Evolutionary conservation across 2,888 invertebrate genomes (phyloP), one percentile per base, ranked within the genome.

Genomic region (Steinernema hermaphroditum): DNA sequence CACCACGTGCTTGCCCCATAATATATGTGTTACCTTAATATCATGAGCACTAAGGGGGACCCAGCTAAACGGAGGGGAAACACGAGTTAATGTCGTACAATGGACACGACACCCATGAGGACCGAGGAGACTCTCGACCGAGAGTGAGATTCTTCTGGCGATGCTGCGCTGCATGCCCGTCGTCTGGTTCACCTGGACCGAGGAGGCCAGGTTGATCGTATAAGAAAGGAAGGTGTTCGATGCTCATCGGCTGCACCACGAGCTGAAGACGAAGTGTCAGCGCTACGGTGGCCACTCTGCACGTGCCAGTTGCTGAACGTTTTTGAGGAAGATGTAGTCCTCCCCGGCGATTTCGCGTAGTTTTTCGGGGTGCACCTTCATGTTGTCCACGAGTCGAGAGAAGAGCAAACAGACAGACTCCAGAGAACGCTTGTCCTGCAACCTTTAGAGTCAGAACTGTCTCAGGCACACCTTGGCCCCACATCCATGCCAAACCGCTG

Each of bases 151-250:
- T 27, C 54, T 34, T 62, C 96, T 90, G 37, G 70, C 54, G 34
- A 70, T 70, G 37, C 44, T 49, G 14, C 50, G 29, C 29, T 70
- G 70, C 37, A 49, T 94, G 76, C 96, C 96, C 0, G 95, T 94
- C 88, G 96, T 96, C 89, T 97, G 96, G 88, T 96, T 96, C 79
- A 96, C 94, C 90, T 96, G 96, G 88, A 95, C 94, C 94, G 96
- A 94, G 82, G 94, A 92, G 87, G 94, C 92, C 86, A 97, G 93
- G 90, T 96, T 96, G 80, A 97, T 92, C n/a, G 62, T 94, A 89
- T 96, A 96, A 82, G 94, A 94, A 86, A 96, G 95, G 89, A 97
- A 97, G 68, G 96, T 96, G 72, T 92, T 92, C 71, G 76, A 97
- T 92, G 76, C 96, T 91, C n/a, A 96, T 93, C 57, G 97, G 97